Evolutionary conservation across 2,113 vertebrate species (phyloP).

Genomic region (Hippopotamus amphibius): DNA sequence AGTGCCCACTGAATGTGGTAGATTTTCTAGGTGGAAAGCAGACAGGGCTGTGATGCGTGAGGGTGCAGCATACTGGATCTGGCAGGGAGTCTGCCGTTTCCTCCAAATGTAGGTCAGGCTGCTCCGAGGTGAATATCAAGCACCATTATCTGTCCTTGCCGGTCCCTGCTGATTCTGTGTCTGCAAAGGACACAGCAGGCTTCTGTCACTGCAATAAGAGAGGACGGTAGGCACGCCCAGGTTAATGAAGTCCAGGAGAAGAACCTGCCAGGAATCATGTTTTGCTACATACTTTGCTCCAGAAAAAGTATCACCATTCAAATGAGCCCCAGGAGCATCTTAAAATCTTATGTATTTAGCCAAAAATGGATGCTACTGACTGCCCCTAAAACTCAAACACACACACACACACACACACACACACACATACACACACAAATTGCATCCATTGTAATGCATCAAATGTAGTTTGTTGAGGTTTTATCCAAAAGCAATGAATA

Average conservation of each 20-base stretch:
- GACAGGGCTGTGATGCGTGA: neutral
- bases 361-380: neutral
- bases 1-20: accelerated
- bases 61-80: neutral
- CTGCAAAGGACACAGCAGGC: neutral
- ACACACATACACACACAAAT: too few species aligned
- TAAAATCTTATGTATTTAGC: accelerated
- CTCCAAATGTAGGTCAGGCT: neutral
- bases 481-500: neutral
- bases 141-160: accelerated
- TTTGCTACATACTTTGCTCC: neutral
- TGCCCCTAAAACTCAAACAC: neutral
- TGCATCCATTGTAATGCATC: neutral
- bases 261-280: neutral
- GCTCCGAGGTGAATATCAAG: neutral
- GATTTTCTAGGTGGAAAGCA: neutral
- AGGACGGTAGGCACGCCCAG: neutral
- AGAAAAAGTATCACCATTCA: neutral
- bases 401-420: too few species aligned
- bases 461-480: neutral
- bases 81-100: accelerated
- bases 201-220: neutral
- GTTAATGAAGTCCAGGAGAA: neutral
- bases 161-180: neutral
- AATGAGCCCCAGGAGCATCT: neutral